Base-by-base conservation (phyloP, 2,113 vertebrate species). In the Spheniscus mendiculus region DNA sequence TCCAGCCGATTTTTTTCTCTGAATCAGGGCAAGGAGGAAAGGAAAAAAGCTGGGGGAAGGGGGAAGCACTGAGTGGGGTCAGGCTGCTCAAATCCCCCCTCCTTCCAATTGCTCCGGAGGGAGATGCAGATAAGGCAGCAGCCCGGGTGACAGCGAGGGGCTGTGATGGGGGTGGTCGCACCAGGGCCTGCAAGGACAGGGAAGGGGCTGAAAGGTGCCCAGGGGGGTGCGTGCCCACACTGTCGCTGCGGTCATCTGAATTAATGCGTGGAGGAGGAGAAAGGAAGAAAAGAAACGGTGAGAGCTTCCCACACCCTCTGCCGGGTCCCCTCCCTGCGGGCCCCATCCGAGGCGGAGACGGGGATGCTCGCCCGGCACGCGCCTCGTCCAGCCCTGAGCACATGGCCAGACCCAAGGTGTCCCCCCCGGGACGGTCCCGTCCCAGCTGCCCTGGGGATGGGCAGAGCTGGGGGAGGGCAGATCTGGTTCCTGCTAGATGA, bases 151-250 rank as follows among this genome's bases (percentile, higher is more conserved):
- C 5, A 66, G 44, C 17, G 30, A 62, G 26, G 50, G 26, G 45
- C 42, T 76, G 0, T 3, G 67, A 12, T 50, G 76, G 69, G 44
- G 23, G 50, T 1, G 9, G 50, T 61, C 44, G 59, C 70, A 38
- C n/a, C 6, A 32, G 56, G 38, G 36, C 3, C 40, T 44, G 38
- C 38, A 29, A 69, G 72, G 82, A 72, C 32, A 59, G 40, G 53
- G 36, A 77, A 63, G 19, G 38, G 40, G 22, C 73, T 77, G 55
- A 30, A 45, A 38, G 20, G 38, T 72, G 47, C 22, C 22, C 30
- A 29, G 18, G 5, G 5, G 1, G 16, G 3, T 21, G 16, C 1
- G 3, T 49, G 78, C 36, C 62, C 61, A 3, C 6, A 1, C 21
- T 92, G 36, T 53, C 4, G 0, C 65, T 59, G 52, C 2, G 7